These are phyloP conservation scores for Genyomyrus donnyi DNA, from an alignment of 2,113 vertebrate genomes.

Conservation along the genomic window DNA sequence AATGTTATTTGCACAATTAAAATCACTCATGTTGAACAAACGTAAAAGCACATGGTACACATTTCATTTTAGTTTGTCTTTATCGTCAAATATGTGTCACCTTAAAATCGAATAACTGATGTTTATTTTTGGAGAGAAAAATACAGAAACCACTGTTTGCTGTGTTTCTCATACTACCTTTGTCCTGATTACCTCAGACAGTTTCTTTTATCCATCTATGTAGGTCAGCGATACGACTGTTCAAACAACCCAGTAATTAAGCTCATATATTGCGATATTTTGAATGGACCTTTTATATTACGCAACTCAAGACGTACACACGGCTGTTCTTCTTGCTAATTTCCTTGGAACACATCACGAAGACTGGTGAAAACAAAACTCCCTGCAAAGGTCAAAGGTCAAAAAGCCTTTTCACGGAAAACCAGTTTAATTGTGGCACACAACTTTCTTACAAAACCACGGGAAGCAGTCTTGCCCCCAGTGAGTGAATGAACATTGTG, in stretches of 20 bases:
- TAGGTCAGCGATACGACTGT: background rate
- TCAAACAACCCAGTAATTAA: background rate
- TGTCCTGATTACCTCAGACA: background rate
- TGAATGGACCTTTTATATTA: background rate
- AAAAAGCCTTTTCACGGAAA: background rate
- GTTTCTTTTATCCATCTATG: background rate
- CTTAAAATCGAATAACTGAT: background rate
- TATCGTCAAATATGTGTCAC: background rate
- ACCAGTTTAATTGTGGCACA: background rate
- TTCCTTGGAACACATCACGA: background rate
- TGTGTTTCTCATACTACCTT: background rate
- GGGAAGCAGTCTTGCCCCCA: background rate
- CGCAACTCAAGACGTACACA: background rate
- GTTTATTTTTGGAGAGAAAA: background rate
- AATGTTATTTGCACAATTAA: background rate
- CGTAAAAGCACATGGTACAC: background rate
- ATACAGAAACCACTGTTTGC: background rate
- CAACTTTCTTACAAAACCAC: background rate
- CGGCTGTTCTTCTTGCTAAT: background rate
- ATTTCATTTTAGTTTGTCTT: background rate
- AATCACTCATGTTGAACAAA: background rate
- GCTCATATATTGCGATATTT: background rate
- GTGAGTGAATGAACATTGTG: conserved; percentile 22
- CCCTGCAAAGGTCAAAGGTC: background rate
- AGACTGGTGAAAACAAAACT: background rate